Evolutionary conservation across 2,797 vertebrate genomes (phyloP).

Genomic region (Channallabes apus): DNA sequence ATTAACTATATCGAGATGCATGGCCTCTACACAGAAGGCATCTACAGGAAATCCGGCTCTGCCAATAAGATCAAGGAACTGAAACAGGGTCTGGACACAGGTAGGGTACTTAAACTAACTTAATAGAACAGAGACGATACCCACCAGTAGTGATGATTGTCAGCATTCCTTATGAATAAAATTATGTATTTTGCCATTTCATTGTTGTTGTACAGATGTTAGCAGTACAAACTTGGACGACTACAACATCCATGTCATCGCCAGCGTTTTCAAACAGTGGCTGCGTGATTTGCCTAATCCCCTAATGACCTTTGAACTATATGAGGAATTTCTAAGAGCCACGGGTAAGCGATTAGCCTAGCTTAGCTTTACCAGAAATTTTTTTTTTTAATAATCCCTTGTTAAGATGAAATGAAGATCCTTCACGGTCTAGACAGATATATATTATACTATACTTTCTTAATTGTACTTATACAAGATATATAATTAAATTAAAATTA

Average conservation of each 20-base stretch:
- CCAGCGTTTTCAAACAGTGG: slow-evolving; percentile 98
- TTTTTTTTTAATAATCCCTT: background rate
- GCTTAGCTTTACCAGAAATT: background rate
- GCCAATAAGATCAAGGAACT: slow-evolving; percentile 97
- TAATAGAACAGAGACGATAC: background rate
- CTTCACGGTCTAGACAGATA: too few species aligned
- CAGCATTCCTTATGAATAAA: background rate
- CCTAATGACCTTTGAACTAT: slow-evolving; percentile 98
- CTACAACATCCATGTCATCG: slow-evolving; percentile 98
- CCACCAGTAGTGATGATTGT: background rate
- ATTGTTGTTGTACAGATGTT: slow-evolving; percentile 87
- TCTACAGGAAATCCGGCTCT: slow-evolving; percentile 96
- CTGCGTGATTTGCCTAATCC: slow-evolving; percentile 95
- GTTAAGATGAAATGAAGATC: background rate
- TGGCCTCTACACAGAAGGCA: slow-evolving; percentile 96
- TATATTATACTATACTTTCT: too few species aligned
- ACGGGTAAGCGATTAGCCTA: slow-evolving; percentile 80
- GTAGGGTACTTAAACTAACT: slow-evolving; percentile 63
- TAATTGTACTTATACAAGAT: background rate
- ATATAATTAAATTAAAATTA: background rate
- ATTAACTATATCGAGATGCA: slow-evolving; percentile 99
- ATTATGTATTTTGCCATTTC: slow-evolving; percentile 9
- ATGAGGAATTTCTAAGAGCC: slow-evolving; percentile 93
- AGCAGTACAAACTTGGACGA: slow-evolving; percentile 92
- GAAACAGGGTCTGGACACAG: slow-evolving; percentile 90